A percentile compares a stretch with the other conserved stretches of the same genome.
Evolutionary conservation across 2,888 invertebrate genomes (phyloP).

Genomic region (Acleris emargana): DNA sequence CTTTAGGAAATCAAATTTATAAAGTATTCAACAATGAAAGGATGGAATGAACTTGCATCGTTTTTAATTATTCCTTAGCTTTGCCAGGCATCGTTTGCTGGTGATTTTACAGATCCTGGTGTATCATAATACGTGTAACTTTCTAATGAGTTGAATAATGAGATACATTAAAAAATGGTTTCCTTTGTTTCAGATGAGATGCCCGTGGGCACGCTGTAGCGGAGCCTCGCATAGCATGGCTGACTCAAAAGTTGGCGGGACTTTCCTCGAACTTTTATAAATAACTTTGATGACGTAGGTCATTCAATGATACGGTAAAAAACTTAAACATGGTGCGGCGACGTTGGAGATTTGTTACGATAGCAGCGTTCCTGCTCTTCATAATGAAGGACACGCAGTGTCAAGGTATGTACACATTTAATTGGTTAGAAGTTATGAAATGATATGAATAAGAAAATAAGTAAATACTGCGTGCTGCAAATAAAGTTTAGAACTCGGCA

Average conservation of each 20-base stretch:
- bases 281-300: conserved; percentile 45
- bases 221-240: conserved; percentile 60
- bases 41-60: too few species aligned
- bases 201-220: conserved; percentile 55
- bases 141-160: neutral
- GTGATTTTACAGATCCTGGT: too few species aligned
- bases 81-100: too few species aligned
- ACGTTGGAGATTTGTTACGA: conserved; percentile 75
- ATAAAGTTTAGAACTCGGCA: too few species aligned
- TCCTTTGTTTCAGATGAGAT: conserved; percentile 75
- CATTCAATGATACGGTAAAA: conserved; percentile 77
- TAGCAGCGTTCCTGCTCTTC: conserved; percentile 73
- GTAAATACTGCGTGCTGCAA: too few species aligned
- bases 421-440: too few species aligned
- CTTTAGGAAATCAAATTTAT: too few species aligned
- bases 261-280: conserved; percentile 55
- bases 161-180: conserved; percentile 13
- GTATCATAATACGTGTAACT: too few species aligned
- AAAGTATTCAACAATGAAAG: too few species aligned
- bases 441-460: too few species aligned
- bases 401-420: conserved; percentile 60
- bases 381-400: conserved; percentile 71
- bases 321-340: conserved; percentile 72
- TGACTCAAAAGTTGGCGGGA: conserved; percentile 47
- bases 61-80: too few species aligned